Percentiles rank a stretch among this genome's conserved stretches.
These are phyloP conservation scores for Hylomyscus alleni DNA, from an alignment of 2,797 vertebrate species.

Conservation along the genomic window DNA sequence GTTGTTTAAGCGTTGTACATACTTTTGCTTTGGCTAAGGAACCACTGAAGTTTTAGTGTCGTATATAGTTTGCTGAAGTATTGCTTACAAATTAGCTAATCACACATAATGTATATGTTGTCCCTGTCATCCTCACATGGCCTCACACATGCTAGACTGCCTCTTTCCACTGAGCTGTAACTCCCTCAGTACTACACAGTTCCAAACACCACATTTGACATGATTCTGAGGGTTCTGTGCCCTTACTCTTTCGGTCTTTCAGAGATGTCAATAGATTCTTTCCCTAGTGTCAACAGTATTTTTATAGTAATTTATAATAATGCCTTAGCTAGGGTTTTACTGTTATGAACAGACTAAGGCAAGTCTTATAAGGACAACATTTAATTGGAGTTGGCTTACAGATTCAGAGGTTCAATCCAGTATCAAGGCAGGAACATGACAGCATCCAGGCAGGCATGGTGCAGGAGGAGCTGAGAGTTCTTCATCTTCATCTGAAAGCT, in stretches of 20 bases:
- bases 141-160: neutral
- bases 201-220: neutral
- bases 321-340: too few species aligned
- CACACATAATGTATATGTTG: neutral
- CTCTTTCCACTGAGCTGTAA: neutral
- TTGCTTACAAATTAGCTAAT: neutral
- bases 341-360: too few species aligned
- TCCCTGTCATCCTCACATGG: neutral
- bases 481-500: too few species aligned
- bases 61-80: slow-evolving; percentile 24
- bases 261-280: neutral
- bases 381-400: too few species aligned
- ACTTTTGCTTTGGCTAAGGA: slow-evolving; percentile 43
- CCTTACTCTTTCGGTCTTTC: neutral
- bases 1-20: slow-evolving; percentile 47
- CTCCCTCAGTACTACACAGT: neutral
- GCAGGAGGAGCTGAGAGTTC: too few species aligned
- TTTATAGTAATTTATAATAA: neutral
- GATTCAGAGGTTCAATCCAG: too few species aligned
- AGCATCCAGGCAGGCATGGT: too few species aligned
- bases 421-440: too few species aligned
- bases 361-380: too few species aligned
- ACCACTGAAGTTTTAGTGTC: slow-evolving; percentile 2
- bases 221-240: neutral
- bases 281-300: neutral